Evolutionary conservation across 2,113 vertebrate genomes (phyloP), one percentile per base, ranked within the genome.

Genomic region (Propithecus coquereli): DNA sequence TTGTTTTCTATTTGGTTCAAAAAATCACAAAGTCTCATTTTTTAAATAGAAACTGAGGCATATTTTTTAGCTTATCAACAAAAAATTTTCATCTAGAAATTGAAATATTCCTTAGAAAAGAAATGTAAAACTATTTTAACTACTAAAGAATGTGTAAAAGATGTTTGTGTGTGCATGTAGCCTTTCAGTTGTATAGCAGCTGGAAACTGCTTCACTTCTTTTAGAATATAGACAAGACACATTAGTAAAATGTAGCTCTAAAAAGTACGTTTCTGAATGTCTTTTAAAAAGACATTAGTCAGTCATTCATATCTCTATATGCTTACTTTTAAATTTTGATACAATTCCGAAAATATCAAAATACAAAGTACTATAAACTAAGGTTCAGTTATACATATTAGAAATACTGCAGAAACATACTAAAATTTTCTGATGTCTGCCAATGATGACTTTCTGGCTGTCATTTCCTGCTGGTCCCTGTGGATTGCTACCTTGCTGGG

Each of bases 401-500:
- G 6, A n/a, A 52, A 45, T 63, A 43, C 61, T 77, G 50, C 22
- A 84, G 22, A 63, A 79, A 50, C 25, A 43, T 23, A 34, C 6
- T 57, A 66, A 18, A 59, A 43, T 65, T 20, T 14, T 57, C 76
- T 59, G 74, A 37, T 47, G 10, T 66, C 66, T 34, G 32, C 22
- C 76, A 47, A 20, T 50, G 32, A 57, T 57, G 65, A 11, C 66
- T 86, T 54, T 79, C 43, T 54, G 34, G 0, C 11, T 61, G 40
- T 20, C 4, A 16, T 14, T 74, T 86, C 89, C 65, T 68, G 23
- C 13, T 30, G 18, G 9, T 23, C 17, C 6, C 6, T 50, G 17
- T 10, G 4, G 23, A 22, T 68, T 32, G 3, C 18, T 63, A 0
- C 14, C 20, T 32, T 32, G 0, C 47, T 52, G 5, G 30, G 14